Evolutionary conservation across 1,140 invertebrate species (phyloP).

Genomic region (Drosophila pseudoananassae): DNA sequence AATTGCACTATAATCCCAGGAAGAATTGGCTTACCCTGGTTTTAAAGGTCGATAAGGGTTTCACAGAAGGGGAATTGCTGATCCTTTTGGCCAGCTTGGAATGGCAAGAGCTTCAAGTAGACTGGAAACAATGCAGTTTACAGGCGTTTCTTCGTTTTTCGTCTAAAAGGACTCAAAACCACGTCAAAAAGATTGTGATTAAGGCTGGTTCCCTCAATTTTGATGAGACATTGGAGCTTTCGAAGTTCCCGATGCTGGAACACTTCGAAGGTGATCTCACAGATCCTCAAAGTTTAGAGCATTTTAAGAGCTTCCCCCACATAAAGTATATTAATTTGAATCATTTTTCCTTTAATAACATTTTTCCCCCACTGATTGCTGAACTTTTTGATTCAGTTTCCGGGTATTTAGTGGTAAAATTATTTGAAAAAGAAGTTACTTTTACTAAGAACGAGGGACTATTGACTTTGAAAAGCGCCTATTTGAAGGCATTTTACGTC

Average conservation of each 20-base stretch:
- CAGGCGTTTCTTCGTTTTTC: not conserved
- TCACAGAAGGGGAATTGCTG: too few species aligned
- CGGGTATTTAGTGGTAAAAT: not conserved
- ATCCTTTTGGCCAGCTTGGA: too few species aligned
- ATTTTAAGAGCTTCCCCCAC: not conserved
- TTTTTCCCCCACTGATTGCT: not conserved
- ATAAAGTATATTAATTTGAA: not conserved
- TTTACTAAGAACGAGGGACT: not conserved
- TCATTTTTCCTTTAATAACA: not conserved
- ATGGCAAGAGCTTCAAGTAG: too few species aligned
- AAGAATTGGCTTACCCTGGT: too few species aligned
- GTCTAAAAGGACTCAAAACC: not conserved
- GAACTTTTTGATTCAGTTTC: not conserved
- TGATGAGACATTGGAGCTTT: constrained; percentile 7
- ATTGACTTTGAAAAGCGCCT: not conserved
- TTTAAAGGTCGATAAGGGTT: too few species aligned
- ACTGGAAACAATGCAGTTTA: constrained; percentile 1
- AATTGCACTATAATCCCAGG: too few species aligned
- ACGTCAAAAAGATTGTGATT: not conserved
- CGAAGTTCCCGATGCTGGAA: not conserved
- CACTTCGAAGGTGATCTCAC: constrained; percentile 1
- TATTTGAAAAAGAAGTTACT: not conserved
- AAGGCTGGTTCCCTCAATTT: not conserved
- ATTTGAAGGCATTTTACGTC: too few species aligned
- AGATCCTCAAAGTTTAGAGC: not conserved